These are phyloP conservation scores for Gymnoscopelus braueri DNA, from an alignment of 2,797 vertebrate species.

Conservation along the genomic window DNA sequence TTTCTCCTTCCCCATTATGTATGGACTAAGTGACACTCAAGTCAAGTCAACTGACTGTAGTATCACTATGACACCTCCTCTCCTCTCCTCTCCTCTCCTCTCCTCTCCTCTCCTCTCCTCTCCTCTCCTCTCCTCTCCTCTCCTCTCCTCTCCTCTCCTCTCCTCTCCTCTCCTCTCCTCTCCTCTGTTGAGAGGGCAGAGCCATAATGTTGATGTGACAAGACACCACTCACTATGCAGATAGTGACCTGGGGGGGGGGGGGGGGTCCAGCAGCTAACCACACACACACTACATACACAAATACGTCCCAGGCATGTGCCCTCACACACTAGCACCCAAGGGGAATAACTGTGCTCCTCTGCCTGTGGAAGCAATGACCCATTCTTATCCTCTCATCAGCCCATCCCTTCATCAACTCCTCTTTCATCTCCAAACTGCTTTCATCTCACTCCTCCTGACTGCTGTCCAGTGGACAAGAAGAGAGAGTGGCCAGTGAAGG, in stretches of 20 bases:
- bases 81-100: too few relatives aligned
- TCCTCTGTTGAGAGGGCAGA: background rate
- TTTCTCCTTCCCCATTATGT: conserved; percentile 10
- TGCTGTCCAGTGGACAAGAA: conserved; percentile 34
- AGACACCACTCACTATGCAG: conserved; percentile 6
- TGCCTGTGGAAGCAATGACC: conserved; percentile 55
- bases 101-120: too few relatives aligned
- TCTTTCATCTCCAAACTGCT: conserved; percentile 65
- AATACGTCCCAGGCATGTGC: conserved; percentile 29
- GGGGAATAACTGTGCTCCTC: conserved; percentile 36
- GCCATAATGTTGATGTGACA: conserved; percentile 6
- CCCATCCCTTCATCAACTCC: conserved; percentile 53
- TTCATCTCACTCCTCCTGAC: conserved; percentile 61
- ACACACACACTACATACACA: conserved; percentile 22
- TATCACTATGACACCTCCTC: background rate
- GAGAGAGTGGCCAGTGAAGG: background rate
- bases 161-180: too few relatives aligned
- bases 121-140: too few relatives aligned
- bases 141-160: too few relatives aligned
- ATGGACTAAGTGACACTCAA: background rate
- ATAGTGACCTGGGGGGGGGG: conserved; percentile 14
- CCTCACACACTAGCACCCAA: conserved; percentile 25
- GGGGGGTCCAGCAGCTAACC: conserved; percentile 7
- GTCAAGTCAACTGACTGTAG: background rate
- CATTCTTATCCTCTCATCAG: conserved; percentile 60